Base-by-base conservation (phyloP, 2,113 vertebrate genomes). In the Propithecus coquereli region DNA sequence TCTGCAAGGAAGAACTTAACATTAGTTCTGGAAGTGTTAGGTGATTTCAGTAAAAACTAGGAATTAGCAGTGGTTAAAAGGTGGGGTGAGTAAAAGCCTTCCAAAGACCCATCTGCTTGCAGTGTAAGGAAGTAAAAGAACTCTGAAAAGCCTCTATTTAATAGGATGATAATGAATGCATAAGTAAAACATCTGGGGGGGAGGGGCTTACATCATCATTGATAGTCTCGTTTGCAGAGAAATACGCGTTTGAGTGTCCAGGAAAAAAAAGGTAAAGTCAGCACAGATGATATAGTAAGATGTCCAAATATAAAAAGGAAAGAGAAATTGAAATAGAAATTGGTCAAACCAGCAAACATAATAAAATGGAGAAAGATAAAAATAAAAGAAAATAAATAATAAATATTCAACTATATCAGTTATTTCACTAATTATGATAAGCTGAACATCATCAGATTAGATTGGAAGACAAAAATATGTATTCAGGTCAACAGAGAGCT, bases 401-500 rank as follows among this genome's bases (percentile, higher is more conserved):
- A 66, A 77, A 77, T 92, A 68, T 57, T 83, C 45, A n/a, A 57
- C 27, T 47, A 13, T 73, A 80, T 57, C 43, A 71, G 25, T 85
- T 83, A 89, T 86, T 40, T 70, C 45, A 74, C 25, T 77, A 79
- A 61, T 66, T 77, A 66, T 70, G 27, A 84, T 80, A 84, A 54
- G 65, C 6, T 63, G 34, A 91, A 90, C 63, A 68, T 37, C 22
- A 80, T 54, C 23, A 87, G 32, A 74, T 17, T 83, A 20, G n/a
- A 59, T 17, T 90, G 11, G 92, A 96, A 85, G 81, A 89, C 45
- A 90, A 92, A 85, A 88, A 77, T 37, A 82, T 30, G 34, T 82
- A 47, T 65, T 76, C 27, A 43, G 79, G 57, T 71, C 43, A 68
- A 77, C 6, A 54, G 6, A 73, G 22, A 66, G 27, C 3, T 86